Conservation (phyloP, 2,888 invertebrate genomes). For the Cheilosia vernalis region DNA sequence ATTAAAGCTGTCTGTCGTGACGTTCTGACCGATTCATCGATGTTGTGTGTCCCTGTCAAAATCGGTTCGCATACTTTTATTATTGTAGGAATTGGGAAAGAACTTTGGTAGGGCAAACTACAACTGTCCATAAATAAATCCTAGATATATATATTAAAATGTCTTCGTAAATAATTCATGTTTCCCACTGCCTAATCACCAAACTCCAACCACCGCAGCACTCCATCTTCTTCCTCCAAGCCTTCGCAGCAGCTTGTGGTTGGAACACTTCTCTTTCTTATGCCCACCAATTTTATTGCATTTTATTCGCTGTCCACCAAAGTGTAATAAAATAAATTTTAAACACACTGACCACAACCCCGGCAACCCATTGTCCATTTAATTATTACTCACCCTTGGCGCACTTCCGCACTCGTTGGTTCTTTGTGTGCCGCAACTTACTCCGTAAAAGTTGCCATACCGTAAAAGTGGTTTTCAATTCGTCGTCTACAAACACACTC, state of each 20-base stretch:
- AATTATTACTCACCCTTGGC: constrained; percentile 37
- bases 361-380: constrained; percentile 19
- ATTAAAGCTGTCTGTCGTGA: too few relatives aligned
- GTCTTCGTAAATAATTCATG: too few relatives aligned
- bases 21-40: too few relatives aligned
- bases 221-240: background rate
- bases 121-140: too few relatives aligned
- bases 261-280: background rate
- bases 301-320: constrained; percentile 16
- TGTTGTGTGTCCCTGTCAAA: too few relatives aligned
- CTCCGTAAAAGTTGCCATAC: constrained; percentile 53
- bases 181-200: too few relatives aligned
- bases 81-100: too few relatives aligned
- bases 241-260: background rate
- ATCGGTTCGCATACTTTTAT: too few relatives aligned
- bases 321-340: constrained; percentile 66
- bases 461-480: constrained; percentile 73
- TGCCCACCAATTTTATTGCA: constrained; percentile 12
- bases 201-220: background rate
- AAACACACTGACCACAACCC: constrained; percentile 65
- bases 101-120: too few relatives aligned
- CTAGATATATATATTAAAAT: too few relatives aligned
- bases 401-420: constrained; percentile 30
- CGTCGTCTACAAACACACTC: constrained; percentile 16
- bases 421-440: constrained; percentile 50